A percentile compares a stretch with the other conserved stretches of the same genome.
Evolutionary conservation across 2,113 vertebrate species (phyloP).

Genomic region (Bucco capensis): DNA sequence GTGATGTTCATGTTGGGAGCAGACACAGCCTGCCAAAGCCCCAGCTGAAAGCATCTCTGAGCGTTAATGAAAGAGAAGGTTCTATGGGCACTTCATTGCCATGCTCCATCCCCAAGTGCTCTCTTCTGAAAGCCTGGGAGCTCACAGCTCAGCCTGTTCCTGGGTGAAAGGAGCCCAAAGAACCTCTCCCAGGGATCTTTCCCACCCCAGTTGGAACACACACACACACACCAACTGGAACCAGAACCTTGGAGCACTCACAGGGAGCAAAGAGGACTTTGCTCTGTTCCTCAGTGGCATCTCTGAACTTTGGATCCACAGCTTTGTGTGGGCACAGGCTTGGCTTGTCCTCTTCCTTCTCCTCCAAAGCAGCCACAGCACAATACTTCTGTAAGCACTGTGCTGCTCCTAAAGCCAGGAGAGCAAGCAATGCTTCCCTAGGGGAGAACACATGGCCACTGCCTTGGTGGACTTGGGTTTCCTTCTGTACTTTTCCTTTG

Average conservation of each 20-base stretch:
- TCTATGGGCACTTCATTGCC: neutral
- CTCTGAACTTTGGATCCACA: no score
- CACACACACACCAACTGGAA: neutral
- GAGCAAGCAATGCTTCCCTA: neutral
- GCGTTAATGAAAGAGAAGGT: slow-evolving; percentile 5
- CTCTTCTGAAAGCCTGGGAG: neutral
- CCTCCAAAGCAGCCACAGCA: neutral
- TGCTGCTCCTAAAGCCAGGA: neutral
- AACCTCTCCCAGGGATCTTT: neutral
- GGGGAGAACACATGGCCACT: no score
- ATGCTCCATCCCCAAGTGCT: neutral
- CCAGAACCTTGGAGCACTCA: neutral
- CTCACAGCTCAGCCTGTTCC: neutral
- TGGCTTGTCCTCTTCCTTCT: neutral
- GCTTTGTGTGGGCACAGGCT: neutral
- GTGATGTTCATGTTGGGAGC: neutral
- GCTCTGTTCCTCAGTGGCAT: neutral
- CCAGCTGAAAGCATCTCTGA: neutral
- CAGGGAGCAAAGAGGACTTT: neutral
- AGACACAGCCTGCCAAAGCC: slow-evolving; percentile 3
- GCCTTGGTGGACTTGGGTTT: no score
- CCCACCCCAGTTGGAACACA: neutral
- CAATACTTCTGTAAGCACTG: neutral
- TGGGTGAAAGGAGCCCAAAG: neutral
- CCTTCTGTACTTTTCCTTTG: no score